These are phyloP conservation scores for Montipora cactus DNA, from an alignment of 64 coral and sea anemone genomes.

Conservation along the genomic window DNA sequence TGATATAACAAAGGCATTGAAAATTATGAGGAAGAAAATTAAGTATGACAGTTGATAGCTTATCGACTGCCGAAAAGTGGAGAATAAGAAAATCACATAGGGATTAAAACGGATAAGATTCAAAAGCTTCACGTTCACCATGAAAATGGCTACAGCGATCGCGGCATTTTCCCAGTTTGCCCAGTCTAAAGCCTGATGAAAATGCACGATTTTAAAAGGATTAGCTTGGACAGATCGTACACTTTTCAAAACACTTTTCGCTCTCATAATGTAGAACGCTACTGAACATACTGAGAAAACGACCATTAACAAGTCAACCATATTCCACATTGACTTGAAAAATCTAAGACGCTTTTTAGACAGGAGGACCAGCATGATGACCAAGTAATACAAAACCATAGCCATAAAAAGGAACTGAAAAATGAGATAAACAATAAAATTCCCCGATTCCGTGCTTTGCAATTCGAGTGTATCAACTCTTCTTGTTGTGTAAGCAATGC, in stretches of 20 bases:
- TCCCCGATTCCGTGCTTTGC: conserved; percentile 59
- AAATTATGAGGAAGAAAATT: conserved; percentile 52
- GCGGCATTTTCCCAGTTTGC: conserved; percentile 59
- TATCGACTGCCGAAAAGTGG: conserved; percentile 57
- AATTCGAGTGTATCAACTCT: conserved; percentile 65
- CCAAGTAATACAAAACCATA: conserved; percentile 49
- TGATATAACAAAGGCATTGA: conserved; percentile 50
- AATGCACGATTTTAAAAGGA: conserved; percentile 71
- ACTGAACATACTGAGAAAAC: conserved; percentile 38
- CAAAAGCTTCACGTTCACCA: conserved; percentile 75
- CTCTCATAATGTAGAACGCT: conserved; percentile 67
- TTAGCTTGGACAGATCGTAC: conserved; percentile 62
- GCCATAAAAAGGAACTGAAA: conserved; percentile 75
- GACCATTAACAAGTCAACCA: conserved; percentile 70
- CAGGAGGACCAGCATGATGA: conserved; percentile 26
- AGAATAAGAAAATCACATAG: conserved; percentile 73
- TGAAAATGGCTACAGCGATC: conserved; percentile 66
- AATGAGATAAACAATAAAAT: conserved; percentile 34
- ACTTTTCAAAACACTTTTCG: conserved; percentile 39
- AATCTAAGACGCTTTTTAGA: conserved; percentile 38
- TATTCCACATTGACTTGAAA: conserved; percentile 81
- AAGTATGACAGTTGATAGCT: conserved; percentile 64
- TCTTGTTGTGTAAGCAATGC: conserved; percentile 15
- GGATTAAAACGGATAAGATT: conserved; percentile 84
- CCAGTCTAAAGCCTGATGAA: conserved; percentile 63